Evolutionary conservation across 2,797 vertebrate genomes (phyloP).

Genomic region (Chromis chromis): DNA sequence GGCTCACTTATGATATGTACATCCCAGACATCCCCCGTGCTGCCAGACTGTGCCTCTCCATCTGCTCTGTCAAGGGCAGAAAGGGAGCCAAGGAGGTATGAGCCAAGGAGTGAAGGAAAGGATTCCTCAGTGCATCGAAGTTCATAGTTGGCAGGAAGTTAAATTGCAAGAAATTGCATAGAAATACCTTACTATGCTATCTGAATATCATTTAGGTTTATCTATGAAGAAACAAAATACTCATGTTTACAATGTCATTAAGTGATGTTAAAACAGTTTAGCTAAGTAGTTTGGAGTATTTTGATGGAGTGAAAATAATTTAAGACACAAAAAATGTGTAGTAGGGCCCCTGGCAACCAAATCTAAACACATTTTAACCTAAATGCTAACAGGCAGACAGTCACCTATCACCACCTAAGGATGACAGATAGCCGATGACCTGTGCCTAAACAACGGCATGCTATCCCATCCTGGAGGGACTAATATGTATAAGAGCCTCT

Average conservation of each 20-base stretch:
- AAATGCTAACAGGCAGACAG: not conserved
- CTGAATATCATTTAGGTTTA: no score
- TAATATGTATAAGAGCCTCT: not conserved
- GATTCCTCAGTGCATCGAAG: not conserved
- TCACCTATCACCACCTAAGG: constrained; percentile 19
- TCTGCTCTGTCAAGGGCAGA: constrained; percentile 97
- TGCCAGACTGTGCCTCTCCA: constrained; percentile 95
- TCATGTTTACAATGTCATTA: not conserved
- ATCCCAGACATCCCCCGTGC: constrained; percentile 95
- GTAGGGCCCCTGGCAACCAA: not conserved
- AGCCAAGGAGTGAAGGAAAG: constrained; percentile 3
- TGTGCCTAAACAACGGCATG: constrained; percentile 19
- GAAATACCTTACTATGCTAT: not conserved
- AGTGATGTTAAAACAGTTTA: not conserved
- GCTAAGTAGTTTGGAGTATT: not conserved
- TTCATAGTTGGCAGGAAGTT: constrained; percentile 11
- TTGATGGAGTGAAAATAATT: not conserved
- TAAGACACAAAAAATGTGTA: not conserved
- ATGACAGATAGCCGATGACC: constrained; percentile 22
- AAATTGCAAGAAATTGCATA: constrained; percentile 21
- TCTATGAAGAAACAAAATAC: not conserved
- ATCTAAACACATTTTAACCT: not conserved
- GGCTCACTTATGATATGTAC: constrained; percentile 96
- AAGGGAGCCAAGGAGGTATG: constrained; percentile 96
- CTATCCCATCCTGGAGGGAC: not conserved